phyloP scores from a whole-genome alignment of 2,888 invertebrate genomes.

The Chirona hameri region DNA sequence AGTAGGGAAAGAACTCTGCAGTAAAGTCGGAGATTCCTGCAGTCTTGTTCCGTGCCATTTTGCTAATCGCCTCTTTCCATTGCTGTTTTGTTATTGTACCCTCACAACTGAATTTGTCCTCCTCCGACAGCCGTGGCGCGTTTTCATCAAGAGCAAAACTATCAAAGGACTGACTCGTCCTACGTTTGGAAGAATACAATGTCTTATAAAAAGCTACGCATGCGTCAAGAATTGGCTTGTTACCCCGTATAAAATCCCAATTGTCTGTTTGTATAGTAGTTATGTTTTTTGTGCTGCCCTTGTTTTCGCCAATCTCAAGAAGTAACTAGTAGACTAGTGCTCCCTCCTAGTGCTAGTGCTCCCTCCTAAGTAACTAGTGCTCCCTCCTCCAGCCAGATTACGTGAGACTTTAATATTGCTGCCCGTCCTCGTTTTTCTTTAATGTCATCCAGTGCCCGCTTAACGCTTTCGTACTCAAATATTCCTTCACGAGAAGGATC shows the following conservation, averaged over 20 bases:
- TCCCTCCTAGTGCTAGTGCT: not conserved
- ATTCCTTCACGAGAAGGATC: not conserved
- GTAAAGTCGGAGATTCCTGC: not conserved
- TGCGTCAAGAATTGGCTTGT: not conserved
- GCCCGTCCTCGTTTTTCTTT: not conserved
- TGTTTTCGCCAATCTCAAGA: not conserved
- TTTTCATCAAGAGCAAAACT: not conserved
- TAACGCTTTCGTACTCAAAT: not conserved
- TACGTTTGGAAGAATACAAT: not conserved
- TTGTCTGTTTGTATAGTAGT: not conserved
- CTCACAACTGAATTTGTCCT: not conserved
- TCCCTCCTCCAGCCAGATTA: not conserved
- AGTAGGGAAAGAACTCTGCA: not conserved
- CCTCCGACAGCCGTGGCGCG: not conserved
- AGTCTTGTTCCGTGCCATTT: not conserved
- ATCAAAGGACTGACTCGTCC: not conserved
- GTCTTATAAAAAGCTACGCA: not conserved
- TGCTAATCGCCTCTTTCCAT: not conserved
- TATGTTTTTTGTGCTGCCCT: not conserved
- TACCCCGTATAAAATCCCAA: not conserved
- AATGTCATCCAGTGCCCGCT: not conserved
- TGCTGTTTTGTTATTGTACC: not conserved
- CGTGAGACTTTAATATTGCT: not conserved
- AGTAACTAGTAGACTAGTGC: not conserved
- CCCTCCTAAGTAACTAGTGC: not conserved